Evolutionary conservation across 2,113 vertebrate species (phyloP).

Genomic region (Atrichornis clamosus): DNA sequence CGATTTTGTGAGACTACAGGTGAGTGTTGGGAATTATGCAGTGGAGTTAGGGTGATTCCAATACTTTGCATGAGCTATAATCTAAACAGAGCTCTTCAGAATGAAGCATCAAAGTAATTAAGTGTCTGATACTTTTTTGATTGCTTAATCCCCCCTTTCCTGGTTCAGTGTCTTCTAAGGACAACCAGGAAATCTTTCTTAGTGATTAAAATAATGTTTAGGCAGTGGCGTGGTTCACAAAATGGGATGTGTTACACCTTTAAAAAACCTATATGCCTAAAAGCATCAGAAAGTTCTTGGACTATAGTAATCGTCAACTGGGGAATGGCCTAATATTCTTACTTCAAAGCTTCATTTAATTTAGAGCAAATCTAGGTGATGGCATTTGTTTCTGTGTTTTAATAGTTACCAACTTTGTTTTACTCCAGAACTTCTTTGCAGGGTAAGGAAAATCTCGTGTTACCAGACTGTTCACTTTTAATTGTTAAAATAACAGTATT

Average conservation of each 20-base stretch:
- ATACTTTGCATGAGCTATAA: background rate
- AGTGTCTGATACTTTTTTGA: slow-evolving; percentile 21
- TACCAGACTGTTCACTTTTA: background rate
- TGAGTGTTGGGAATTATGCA: background rate
- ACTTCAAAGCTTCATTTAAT: background rate
- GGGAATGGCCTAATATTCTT: background rate
- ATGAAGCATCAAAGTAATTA: slow-evolving; percentile 1
- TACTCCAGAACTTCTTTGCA: background rate
- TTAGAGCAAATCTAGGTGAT: background rate
- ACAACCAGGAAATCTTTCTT: background rate
- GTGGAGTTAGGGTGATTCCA: background rate
- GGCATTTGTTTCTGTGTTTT: background rate
- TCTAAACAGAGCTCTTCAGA: background rate
- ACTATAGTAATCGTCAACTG: background rate
- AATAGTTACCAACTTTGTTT: background rate
- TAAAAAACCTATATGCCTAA: background rate
- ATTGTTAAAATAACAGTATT: background rate
- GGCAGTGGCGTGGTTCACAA: background rate
- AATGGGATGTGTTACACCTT: background rate
- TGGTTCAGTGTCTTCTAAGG: slow-evolving; percentile 11
- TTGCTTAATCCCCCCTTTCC: slow-evolving; percentile 13
- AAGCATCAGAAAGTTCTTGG: background rate
- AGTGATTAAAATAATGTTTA: background rate
- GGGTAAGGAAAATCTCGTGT: background rate
- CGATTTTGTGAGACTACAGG: background rate